Base-by-base conservation (phyloP, 2,113 vertebrate genomes). In the Pteruthius melanotis region DNA sequence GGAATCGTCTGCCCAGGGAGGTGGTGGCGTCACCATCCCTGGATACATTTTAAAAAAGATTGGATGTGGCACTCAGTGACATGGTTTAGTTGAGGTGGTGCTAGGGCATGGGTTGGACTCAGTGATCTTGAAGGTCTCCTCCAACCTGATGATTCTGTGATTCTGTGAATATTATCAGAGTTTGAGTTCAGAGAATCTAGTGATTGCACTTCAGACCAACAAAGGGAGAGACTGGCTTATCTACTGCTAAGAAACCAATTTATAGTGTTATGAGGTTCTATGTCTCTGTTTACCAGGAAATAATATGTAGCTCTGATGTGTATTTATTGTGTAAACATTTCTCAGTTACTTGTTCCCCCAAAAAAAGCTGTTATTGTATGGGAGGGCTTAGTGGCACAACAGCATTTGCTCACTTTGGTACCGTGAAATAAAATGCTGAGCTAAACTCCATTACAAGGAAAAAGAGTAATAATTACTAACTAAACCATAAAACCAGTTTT, bases 191-290 rank as follows among this genome's bases (percentile, higher is more conserved):
- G 77, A 76, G 49, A 94, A 70, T 78, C 89, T 83, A 82, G n/a
- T n/a, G 45, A 81, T 78, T 94, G 35, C 39, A 69, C 28, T 76
- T 57, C 66, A 61, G 64, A 83, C 40, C 75, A 63, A 94, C 37
- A 91, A 82, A 96, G 39, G 45, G 44, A 97, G n/a, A 83, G 87
- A 89, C 21, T 71, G 83, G 10, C 52, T 93, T 95, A 79, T 87
- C 97, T 93, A 83, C 69, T 82, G 70, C 81, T 87, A 90, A 90
- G 76, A 97, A 95, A 90, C 18, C 12, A 97, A 59, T 81, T 91
- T 93, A 68, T 49, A 83, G 45, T 52, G n/a, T 91, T 93, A 82
- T 87, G 57, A 74, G 61, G 87, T 66, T 90, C 35, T 94, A 54
- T 60, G 47, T 68, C 83, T 95, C 57, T 89, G 19, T 91, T 92